Base-by-base conservation (phyloP, 2,113 vertebrate genomes). In the Sigmodon hispidus region DNA sequence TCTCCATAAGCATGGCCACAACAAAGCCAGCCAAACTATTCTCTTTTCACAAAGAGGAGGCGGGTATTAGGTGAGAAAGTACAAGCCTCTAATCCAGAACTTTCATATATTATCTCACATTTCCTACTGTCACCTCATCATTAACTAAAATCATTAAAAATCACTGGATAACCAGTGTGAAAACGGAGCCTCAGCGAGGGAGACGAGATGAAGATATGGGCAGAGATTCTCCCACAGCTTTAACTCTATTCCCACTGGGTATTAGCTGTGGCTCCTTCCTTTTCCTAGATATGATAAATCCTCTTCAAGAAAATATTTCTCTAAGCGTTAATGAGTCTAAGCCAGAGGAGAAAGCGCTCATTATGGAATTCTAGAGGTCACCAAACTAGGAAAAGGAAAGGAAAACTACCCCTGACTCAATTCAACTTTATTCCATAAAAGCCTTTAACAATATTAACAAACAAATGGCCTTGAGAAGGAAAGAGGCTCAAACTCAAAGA, bases 211-310 rank as follows among this genome's bases (percentile, higher is more conserved):
- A n/a, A n/a, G n/a, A 26, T 17, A 19, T 67, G 70, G 34, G 19
- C 81, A 43, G 57, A 88, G 77, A 59, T 13, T n/a, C 5, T 40
- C 61, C 57, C 40, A n/a, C 2, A 26, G 6, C 10, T 91, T 48
- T 52, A 43, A 11, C 43, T 10, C 43, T 59, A 1, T 61, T 12
- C 11, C 40, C 8, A 61, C 19, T 34, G 92, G 29, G 45, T 79
- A 5, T 61, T 63, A 76, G 80, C 73, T 48, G 90, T 19, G 40
- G 2, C 7, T 55, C 48, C 69, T 36, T 89, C 36, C 6, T 6
- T 90, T 79, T 95, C 55, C n/a, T 80, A 93, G 89, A 90, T 26
- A 76, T 89, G 77, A 61, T 83, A n/a, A 91, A 63, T 77, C 48
- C 45, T 21, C 48, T 48, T 76, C 21, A 59, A 76, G 61, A 83